phyloP scores from a whole-genome alignment of 2,113 vertebrate species.

The Neofelis nebulosa region DNA sequence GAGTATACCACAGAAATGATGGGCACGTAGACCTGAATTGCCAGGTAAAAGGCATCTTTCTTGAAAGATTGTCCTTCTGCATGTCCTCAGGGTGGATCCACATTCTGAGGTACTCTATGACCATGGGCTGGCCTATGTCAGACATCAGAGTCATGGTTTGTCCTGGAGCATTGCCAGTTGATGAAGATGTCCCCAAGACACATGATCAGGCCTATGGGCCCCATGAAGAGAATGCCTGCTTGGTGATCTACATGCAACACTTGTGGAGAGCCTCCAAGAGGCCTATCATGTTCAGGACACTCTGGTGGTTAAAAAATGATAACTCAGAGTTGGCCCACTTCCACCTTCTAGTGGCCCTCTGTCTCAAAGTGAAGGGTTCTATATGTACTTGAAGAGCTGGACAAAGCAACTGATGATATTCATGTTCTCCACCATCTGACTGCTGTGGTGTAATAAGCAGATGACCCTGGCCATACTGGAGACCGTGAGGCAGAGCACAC shows the following conservation, averaged over 20 bases:
- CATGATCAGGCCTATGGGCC: slow-evolving; percentile 90
- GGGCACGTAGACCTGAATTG: slow-evolving; percentile 92
- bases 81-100: slow-evolving; percentile 95
- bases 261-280: slow-evolving; percentile 94
- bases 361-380: slow-evolving; percentile 89
- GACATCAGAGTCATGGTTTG: slow-evolving; percentile 90
- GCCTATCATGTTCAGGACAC: slow-evolving; percentile 93
- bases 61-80: slow-evolving; percentile 92
- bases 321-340: slow-evolving; percentile 90
- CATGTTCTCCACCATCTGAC: not conserved
- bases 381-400: slow-evolving; percentile 91
- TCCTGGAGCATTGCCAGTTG: slow-evolving; percentile 92
- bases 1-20: slow-evolving; percentile 93
- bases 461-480: not conserved
- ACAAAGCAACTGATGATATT: slow-evolving; percentile 90
- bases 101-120: slow-evolving; percentile 90
- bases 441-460: not conserved
- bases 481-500: accelerated
- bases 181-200: slow-evolving; percentile 95
- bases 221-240: slow-evolving; percentile 91
- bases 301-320: slow-evolving; percentile 96
- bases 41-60: slow-evolving; percentile 94
- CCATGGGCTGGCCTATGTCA: slow-evolving; percentile 89
- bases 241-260: slow-evolving; percentile 92
- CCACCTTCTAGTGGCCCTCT: slow-evolving; percentile 90